A percentile compares a stretch with the other conserved stretches of the same genome.
Evolutionary conservation across 1,140 invertebrate genomes (phyloP).

Genomic region (Sweltsa coloradensis): DNA sequence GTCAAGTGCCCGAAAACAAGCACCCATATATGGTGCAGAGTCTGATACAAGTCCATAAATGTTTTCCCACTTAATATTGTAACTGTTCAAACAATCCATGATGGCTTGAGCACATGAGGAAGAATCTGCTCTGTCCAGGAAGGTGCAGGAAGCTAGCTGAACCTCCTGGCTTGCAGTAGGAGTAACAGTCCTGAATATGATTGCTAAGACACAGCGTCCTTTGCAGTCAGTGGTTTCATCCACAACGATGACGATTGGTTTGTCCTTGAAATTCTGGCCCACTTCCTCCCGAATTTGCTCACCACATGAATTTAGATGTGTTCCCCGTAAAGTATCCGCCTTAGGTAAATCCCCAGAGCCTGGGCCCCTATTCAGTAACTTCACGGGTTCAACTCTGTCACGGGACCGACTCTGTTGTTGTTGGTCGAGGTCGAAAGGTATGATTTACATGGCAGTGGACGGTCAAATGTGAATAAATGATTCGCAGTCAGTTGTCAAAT

Average conservation of each 20-base stretch:
- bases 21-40: slow-evolving; percentile 2
- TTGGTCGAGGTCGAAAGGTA: no score
- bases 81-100: not conserved
- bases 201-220: slow-evolving; percentile 2
- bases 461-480: no score
- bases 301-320: no score
- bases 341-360: no score
- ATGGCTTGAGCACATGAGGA: not conserved
- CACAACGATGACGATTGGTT: not conserved
- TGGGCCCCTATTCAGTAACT: no score
- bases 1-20: slow-evolving; percentile 2
- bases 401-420: no score
- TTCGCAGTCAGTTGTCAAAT: no score
- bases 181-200: not conserved
- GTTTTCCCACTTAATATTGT: slow-evolving; percentile 1
- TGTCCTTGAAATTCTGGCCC: no score
- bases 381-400: no score
- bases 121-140: slow-evolving; percentile 3
- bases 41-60: slow-evolving; percentile 3
- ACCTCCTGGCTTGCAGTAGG: not conserved
- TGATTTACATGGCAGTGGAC: no score
- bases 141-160: not conserved
- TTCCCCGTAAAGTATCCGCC: no score
- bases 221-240: slow-evolving; percentile 7
- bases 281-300: no score